Evolutionary conservation across 2,888 invertebrate species (phyloP).

Genomic region (Liposcelis brunnea): DNA sequence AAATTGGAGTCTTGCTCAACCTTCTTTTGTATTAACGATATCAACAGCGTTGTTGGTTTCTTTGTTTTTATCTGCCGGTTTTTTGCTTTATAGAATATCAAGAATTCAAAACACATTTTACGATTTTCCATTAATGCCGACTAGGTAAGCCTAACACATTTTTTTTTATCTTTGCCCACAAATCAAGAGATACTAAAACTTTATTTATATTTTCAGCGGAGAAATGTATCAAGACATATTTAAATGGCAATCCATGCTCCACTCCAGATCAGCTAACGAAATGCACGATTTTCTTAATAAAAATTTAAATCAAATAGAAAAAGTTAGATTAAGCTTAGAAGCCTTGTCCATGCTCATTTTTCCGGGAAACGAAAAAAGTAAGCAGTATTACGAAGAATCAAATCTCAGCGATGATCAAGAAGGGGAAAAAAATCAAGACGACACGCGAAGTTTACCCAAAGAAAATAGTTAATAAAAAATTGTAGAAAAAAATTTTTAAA

Average conservation of each 20-base stretch:
- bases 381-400: too few relatives aligned
- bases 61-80: slow-evolving; percentile 37
- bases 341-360: slow-evolving; percentile 7
- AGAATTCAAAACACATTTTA: slow-evolving; percentile 1
- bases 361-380: neutral
- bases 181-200: neutral
- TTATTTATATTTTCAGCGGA: slow-evolving; percentile 25
- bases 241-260: slow-evolving; percentile 49
- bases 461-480: too few relatives aligned
- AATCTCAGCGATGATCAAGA: too few relatives aligned
- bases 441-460: too few relatives aligned
- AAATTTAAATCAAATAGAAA: slow-evolving; percentile 64
- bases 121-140: neutral
- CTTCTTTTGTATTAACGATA: slow-evolving; percentile 33
- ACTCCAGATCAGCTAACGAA: slow-evolving; percentile 52
- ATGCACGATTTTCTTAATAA: slow-evolving; percentile 56
- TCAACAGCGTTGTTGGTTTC: slow-evolving; percentile 36
- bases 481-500: too few relatives aligned
- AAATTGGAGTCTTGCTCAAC: slow-evolving; percentile 10
- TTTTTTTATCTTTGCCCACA: neutral
- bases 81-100: slow-evolving; percentile 38
- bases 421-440: too few relatives aligned
- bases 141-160: slow-evolving; percentile 2
- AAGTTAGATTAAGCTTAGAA: slow-evolving; percentile 33
- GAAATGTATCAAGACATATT: slow-evolving; percentile 47